Evolutionary conservation across 2,888 invertebrate species (phyloP).

Genomic region (Clistopyga incitator): DNA sequence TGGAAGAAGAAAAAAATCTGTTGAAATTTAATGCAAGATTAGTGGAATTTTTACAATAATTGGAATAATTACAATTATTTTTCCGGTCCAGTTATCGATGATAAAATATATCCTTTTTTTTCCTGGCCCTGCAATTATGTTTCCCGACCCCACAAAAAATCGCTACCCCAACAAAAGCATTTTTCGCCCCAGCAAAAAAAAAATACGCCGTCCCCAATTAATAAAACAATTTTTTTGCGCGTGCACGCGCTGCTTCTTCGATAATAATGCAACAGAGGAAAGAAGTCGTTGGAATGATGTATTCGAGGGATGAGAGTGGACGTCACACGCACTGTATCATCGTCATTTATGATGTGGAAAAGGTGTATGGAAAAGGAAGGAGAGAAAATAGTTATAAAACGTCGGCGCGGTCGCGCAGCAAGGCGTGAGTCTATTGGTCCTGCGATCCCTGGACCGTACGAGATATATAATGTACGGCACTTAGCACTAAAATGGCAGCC

Average conservation of each 20-base stretch:
- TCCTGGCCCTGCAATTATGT: too few species aligned
- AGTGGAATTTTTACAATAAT: too few species aligned
- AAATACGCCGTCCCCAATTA: too few species aligned
- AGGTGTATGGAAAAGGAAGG: constrained; percentile 23
- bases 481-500: constrained; percentile 78
- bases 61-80: too few species aligned
- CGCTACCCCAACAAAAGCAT: too few species aligned
- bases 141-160: too few species aligned
- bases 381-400: constrained; percentile 34
- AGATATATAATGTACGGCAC: constrained; percentile 74
- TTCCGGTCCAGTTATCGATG: too few species aligned
- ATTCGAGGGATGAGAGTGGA: neutral
- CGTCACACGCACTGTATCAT: neutral
- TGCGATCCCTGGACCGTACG: constrained; percentile 58
- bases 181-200: too few species aligned
- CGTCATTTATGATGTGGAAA: constrained; percentile 40
- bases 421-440: constrained; percentile 43
- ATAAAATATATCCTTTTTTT: too few species aligned
- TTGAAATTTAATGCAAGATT: too few species aligned
- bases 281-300: constrained; percentile 6
- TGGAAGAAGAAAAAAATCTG: too few species aligned
- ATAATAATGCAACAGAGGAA: neutral
- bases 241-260: neutral
- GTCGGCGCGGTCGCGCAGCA: constrained; percentile 23
- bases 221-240: too few species aligned